A percentile compares a stretch with the other conserved stretches of the same genome.
Evolutionary conservation across 1,140 invertebrate genomes (phyloP).

Genomic region (Drosophila ogumai): DNA sequence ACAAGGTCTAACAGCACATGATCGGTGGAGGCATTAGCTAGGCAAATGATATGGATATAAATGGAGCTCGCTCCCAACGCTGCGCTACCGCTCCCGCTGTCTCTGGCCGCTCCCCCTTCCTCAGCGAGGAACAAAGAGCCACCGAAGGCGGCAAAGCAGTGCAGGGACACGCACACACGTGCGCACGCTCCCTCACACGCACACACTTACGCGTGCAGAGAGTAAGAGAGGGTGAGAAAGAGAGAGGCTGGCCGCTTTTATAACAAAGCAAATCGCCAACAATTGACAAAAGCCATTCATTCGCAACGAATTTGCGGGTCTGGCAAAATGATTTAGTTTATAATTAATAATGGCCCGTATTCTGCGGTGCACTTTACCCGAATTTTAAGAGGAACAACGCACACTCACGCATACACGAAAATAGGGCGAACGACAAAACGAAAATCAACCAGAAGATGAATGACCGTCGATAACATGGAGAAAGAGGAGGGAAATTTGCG

Average conservation of each 20-base stretch:
- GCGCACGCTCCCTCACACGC: constrained; percentile 24
- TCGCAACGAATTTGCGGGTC: constrained; percentile 36
- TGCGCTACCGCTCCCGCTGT: not conserved
- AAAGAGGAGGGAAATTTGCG: constrained; percentile 57
- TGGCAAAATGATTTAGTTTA: constrained; percentile 38
- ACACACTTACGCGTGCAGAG: constrained; percentile 19
- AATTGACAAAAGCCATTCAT: constrained; percentile 50
- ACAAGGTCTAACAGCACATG: constrained; percentile 61
- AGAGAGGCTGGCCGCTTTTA: constrained; percentile 33
- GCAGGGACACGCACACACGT: constrained; percentile 59
- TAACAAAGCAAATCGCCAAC: constrained; percentile 50
- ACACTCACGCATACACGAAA: constrained; percentile 44
- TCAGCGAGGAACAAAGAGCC: constrained; percentile 68
- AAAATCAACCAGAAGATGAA: constrained; percentile 78
- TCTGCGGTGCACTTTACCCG: constrained; percentile 15
- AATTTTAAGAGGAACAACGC: constrained; percentile 49
- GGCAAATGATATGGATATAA: constrained; percentile 69
- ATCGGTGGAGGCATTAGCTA: constrained; percentile 58
- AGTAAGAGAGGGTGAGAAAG: constrained; percentile 16
- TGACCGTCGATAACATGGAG: constrained; percentile 73
- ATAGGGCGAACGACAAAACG: constrained; percentile 52
- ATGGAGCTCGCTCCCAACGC: constrained; percentile 19
- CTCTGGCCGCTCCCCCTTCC: constrained; percentile 7
- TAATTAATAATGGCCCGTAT: constrained; percentile 41
- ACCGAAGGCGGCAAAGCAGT: constrained; percentile 67